phyloP scores from a whole-genome alignment of 2,797 vertebrate genomes.

The Acipenser transmontanus region DNA sequence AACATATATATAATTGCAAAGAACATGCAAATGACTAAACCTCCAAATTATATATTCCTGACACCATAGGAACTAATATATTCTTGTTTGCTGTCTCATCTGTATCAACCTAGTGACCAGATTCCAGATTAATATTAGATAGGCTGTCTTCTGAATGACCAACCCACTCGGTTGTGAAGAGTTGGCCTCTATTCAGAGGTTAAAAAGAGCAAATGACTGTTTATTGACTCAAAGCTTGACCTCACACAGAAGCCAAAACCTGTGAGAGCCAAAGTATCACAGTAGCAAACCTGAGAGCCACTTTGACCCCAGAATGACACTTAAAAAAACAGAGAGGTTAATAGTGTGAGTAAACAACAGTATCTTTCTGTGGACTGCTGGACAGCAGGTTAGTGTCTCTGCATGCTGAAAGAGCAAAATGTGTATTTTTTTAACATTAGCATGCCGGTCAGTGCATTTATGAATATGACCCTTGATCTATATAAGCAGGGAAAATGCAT shows the following conservation, averaged over 20 bases:
- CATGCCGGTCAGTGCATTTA: too few species aligned
- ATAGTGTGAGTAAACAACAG: background rate
- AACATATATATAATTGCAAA: too few species aligned
- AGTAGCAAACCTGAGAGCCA: background rate
- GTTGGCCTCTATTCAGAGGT: conserved; percentile 5
- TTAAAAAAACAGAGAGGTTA: background rate
- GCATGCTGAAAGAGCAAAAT: background rate
- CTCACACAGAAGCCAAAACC: conserved; percentile 8
- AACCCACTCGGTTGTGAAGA: conserved; percentile 3
- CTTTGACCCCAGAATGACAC: background rate
- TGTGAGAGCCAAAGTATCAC: background rate
- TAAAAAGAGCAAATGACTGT: conserved; percentile 9
- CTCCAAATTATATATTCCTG: too few species aligned
- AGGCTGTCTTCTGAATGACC: background rate
- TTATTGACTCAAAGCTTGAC: conserved; percentile 14
- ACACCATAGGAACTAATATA: background rate
- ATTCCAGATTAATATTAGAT: background rate
- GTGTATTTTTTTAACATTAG: too few species aligned
- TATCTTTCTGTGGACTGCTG: background rate
- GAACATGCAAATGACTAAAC: too few species aligned
- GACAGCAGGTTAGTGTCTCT: background rate
- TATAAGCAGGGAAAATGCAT: too few species aligned
- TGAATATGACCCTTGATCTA: too few species aligned
- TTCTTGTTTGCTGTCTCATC: background rate
- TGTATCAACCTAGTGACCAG: background rate